Evolutionary conservation across 2,888 invertebrate genomes (phyloP), one percentile per base, ranked within the genome.

Genomic region (Leucophenga montana): DNA sequence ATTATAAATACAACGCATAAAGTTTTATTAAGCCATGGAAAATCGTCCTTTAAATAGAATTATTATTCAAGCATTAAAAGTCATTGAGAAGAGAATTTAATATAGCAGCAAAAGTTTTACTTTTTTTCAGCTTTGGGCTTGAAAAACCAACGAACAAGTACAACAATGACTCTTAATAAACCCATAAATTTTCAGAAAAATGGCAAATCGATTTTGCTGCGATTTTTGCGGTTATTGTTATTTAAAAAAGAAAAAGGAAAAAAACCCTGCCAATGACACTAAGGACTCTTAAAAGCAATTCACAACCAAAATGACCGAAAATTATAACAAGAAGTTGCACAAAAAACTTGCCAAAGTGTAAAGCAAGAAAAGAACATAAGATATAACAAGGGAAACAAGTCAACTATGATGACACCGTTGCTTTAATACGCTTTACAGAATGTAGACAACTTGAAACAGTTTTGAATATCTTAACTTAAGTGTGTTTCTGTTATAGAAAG

Each of bases 161-260:
- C 53, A 72, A 74, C 68, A 73, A 78, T 67, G 74, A 59, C 61
- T 75, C 75, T 74, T 80, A 75, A 82, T 79, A 83, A 82, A 79
- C 76, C 77, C 81, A 83, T 83, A 83, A 83, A 83, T 83, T 81
- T 75, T 71, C 75, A 77, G 73, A 80, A 83, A 77, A 82, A 82
- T 82, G 79, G 80, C 69, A 80, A 83, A 83, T 83, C 83, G 82
- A 83, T 83, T 80, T 67, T 46, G 18, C 27, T 20, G 48, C 14
- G 54, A 53, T 39, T 53, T 66, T 66, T 59, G 62, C 74, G 76
- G 77, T 79, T 81, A 78, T 81, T 80, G 81, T 82, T 82, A 80
- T 82, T 82, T 77, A 72, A 78, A 80, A 81, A 82, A 75, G 78
- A 39, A 39, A 77, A 54, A 53, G 67, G 74, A 72, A 66, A 66